Base-by-base conservation (phyloP, 2,888 invertebrate genomes). In the Acleris cristana region DNA sequence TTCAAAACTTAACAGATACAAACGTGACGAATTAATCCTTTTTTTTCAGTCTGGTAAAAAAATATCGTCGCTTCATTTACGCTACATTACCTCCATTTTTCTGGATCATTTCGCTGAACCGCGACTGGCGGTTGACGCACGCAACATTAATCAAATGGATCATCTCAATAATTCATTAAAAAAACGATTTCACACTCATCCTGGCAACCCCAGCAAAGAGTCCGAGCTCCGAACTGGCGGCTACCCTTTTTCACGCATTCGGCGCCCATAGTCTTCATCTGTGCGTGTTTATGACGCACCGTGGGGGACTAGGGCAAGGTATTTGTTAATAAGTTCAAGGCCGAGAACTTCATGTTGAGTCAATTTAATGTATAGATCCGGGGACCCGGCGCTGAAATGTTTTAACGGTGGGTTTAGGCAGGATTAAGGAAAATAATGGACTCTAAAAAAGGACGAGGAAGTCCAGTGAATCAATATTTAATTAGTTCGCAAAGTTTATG, bases 81-180 rank as follows among this genome's bases (percentile, higher is more conserved):
- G 66, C 57, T 26, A 56, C 62, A 66, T 64, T 64, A 68, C 63
- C 54, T 45, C 49, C 51, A 65, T 65, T 65, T 65, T 69, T 60
- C 64, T 30, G 49, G 63, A 63, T 26, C 52, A 62, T 61, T 58
- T 51, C 34, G 40, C 72, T 71, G 75, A 74, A 70, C 72, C 73
- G 76, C 65, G 62, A 72, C 65, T 74, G 76, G 70, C 74, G 71
- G 70, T 54, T 68, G 71, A 72, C 66, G 56, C 60, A 67, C 62
- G 65, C 55, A 64, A 69, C 74, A 77, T 77, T 75, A 75, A 76
- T 77, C 78, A 77, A n/a, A 18, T 16, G 53, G 21, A 23, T 26
- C 21, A 45, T 40, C 66, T 56, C 62, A 53, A 66, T 56, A 44
- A 57, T 44, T 56, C 56, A 56, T 56, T 65, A 55, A 61, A 58